Base-by-base conservation (phyloP, 2,113 vertebrate species). In the Thomomys bottae region DNA sequence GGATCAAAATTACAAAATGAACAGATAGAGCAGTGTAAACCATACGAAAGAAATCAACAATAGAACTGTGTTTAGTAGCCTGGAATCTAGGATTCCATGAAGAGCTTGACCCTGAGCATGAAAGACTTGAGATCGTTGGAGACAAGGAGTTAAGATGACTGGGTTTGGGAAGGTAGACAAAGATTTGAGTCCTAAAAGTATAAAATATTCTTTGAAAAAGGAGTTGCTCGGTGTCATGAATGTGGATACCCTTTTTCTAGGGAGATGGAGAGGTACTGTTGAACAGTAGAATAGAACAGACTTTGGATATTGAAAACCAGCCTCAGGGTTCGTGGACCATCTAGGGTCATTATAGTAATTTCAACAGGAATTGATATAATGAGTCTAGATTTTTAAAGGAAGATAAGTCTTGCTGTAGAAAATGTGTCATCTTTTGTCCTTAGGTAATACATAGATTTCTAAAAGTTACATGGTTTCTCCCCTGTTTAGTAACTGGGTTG, bases 401-500 rank as follows among this genome's bases (percentile, higher is more conserved):
- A 72, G 59, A 91, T 83, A 67, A 83, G 89, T 86, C 54, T 82
- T 15, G 2, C 70, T 82, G 0, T 82, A 38, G 40, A 75, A 15
- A 20, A 71, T 67, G 88, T 94, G 38, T 92, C 26, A 9, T 85
- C 11, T 87, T 15, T 38, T 87, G 57, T 84, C 67, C 71, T 89
- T 85, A 66, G 32, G 28, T 86, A 82, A 92, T 57, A 90, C 84
- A 84, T 87, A 34, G 6, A 77, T 94, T 92, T 87, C 71, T 73
- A 59, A 90, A 92, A 93, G 81, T 84, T 92, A 88, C 11, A 68
- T 38, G 45, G 36, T 30, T 15, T 91, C 18, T 80, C 38, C 28
- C 66, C 89, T 79, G 70, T 88, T 94, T 89, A 17, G n/a, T 88
- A 26, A 94, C 75, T 92, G 75, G 61, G 70, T 36, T 94, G 64